These are phyloP conservation scores for Polypedilum pembai DNA, from an alignment of 1,140 invertebrate species.

Conservation along the genomic window DNA sequence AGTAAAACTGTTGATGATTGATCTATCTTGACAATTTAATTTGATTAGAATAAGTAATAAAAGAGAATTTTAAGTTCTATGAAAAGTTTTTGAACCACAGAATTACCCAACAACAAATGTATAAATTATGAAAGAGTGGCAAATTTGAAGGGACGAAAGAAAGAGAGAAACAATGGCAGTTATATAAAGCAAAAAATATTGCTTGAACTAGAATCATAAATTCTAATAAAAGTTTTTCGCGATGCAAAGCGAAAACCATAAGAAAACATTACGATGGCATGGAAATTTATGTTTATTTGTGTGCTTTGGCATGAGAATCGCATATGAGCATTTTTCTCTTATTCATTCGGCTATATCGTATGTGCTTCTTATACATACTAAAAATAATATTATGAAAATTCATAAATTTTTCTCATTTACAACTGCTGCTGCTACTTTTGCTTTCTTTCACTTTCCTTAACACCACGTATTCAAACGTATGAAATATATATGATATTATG, in stretches of 20 bases:
- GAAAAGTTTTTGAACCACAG: too few species aligned
- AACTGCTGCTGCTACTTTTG: background rate
- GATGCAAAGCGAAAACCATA: constrained; percentile 19
- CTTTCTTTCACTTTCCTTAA: background rate
- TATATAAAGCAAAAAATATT: constrained; percentile 2
- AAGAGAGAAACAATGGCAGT: background rate
- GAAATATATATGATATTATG: background rate
- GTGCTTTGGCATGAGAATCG: constrained; percentile 4
- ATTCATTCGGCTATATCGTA: background rate
- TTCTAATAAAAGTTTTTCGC: constrained; percentile 24
- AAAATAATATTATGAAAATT: constrained; percentile 16
- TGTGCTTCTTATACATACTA: background rate
- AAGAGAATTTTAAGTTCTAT: too few species aligned
- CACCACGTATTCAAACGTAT: constrained; percentile 11
- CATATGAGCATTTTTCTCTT: constrained; percentile 5
- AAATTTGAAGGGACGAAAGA: background rate
- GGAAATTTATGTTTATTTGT: constrained; percentile 26
- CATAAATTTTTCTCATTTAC: constrained; percentile 9
- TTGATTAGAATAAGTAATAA: too few species aligned
- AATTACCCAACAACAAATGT: too few species aligned
- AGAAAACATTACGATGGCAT: constrained; percentile 7
- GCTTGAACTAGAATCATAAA: constrained; percentile 9
- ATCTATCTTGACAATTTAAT: too few species aligned
- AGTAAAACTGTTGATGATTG: too few species aligned
- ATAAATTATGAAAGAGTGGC: too few species aligned